These are phyloP conservation scores for Bambusicola thoracicus DNA, from an alignment of 2,113 vertebrate genomes.

Conservation along the genomic window DNA sequence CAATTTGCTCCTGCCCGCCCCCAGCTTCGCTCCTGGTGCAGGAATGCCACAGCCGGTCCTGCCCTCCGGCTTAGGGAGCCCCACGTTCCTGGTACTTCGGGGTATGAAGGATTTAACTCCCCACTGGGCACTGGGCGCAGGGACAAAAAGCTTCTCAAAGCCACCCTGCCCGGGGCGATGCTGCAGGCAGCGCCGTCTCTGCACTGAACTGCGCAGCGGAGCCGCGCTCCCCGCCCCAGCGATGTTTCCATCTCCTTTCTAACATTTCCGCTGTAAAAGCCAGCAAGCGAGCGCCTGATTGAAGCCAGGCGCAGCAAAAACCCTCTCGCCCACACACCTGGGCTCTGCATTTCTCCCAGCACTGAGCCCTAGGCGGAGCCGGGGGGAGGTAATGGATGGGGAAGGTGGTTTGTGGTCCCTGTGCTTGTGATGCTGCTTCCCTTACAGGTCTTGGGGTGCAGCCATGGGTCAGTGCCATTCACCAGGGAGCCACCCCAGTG, in stretches of 20 bases:
- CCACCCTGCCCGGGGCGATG: fast-evolving
- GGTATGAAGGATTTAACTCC: background rate
- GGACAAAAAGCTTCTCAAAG: background rate
- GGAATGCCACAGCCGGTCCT: background rate
- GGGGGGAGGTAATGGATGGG: fast-evolving
- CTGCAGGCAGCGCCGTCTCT: background rate
- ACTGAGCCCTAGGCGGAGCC: background rate
- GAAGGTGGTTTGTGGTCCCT: background rate
- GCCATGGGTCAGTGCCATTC: background rate
- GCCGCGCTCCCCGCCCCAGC: fast-evolving
- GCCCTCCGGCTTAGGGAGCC: background rate
- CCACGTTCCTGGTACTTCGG: background rate
- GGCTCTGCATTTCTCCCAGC: background rate
- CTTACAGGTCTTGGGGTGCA: background rate
- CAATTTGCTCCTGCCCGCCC: background rate
- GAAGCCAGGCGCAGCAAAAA: background rate
- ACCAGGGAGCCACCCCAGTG: background rate
- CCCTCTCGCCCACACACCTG: background rate
- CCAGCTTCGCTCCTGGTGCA: background rate
- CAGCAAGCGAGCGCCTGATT: fast-evolving
- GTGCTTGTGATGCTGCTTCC: background rate
- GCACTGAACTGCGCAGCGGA: fast-evolving
- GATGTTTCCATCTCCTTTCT: background rate
- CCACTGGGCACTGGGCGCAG: background rate
- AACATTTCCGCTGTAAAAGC: background rate